Percentiles rank a stretch among this genome's conserved stretches.
Conservation (phyloP, 2,797 vertebrate species). For the Sebastes matsubarae region DNA sequence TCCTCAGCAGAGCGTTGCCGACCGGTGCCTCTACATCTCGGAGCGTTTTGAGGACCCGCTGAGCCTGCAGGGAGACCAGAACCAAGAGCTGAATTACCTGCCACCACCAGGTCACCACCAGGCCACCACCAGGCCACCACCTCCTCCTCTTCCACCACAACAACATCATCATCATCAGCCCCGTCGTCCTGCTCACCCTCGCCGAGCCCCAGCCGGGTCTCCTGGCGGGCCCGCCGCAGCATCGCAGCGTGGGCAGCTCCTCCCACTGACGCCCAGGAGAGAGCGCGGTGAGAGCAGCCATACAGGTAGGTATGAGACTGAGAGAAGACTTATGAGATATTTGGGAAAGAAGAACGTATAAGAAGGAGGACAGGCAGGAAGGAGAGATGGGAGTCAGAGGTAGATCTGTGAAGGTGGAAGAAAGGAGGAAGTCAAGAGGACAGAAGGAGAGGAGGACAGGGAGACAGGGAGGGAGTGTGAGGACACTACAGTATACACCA, state of each 20-base stretch:
- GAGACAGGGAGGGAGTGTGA: too few relatives aligned
- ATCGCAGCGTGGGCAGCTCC: constrained; percentile 41
- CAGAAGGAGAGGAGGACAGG: too few relatives aligned
- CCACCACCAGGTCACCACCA: not conserved
- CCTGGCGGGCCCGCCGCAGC: not conserved
- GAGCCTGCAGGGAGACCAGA: constrained; percentile 24
- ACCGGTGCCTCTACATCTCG: constrained; percentile 42
- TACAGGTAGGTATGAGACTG: constrained; percentile 64
- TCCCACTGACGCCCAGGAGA: constrained; percentile 23
- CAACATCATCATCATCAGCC: not conserved
- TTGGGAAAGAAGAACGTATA: not conserved
- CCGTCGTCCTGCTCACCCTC: not conserved
- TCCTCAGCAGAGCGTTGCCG: constrained; percentile 45
- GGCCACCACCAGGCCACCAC: not conserved
- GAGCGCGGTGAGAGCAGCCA: constrained; percentile 44
- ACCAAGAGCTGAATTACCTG: constrained; percentile 4
- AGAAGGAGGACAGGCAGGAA: not conserved
- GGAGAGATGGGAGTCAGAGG: not conserved
- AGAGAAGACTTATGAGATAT: not conserved
- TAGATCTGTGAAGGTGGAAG: not conserved
- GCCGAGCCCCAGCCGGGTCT: not conserved
- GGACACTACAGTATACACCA: too few relatives aligned
- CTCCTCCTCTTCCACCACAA: not conserved
- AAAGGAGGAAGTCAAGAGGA: not conserved
- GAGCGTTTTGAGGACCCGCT: constrained; percentile 52